phyloP scores from a whole-genome alignment of 2,113 vertebrate genomes.

The Thermophis baileyi region DNA sequence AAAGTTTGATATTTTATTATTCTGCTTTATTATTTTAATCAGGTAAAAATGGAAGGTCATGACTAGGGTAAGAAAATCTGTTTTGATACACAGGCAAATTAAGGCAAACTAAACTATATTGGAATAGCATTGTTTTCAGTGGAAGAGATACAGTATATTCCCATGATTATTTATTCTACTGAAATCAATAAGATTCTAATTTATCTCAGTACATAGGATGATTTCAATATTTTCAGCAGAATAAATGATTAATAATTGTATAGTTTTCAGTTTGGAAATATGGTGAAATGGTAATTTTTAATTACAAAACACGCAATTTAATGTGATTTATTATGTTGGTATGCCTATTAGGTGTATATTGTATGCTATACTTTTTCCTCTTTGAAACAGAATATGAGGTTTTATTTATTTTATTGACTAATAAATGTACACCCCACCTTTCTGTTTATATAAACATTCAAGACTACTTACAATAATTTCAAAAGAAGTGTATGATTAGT shows the following conservation, averaged over 20 bases:
- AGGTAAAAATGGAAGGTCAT: not conserved
- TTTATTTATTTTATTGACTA: not conserved
- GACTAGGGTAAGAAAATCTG: not conserved
- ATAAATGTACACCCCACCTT: not conserved
- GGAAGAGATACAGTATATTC: not conserved
- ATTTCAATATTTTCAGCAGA: not conserved
- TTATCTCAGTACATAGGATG: too few species aligned
- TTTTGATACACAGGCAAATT: not conserved
- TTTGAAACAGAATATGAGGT: slow-evolving; percentile 11
- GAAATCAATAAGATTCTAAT: not conserved
- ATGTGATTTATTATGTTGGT: not conserved
- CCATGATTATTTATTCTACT: not conserved
- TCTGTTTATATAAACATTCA: not conserved
- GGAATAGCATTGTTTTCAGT: not conserved
- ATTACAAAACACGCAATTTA: not conserved
- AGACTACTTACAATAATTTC: not conserved
- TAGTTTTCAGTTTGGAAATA: not conserved
- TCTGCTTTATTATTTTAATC: not conserved
- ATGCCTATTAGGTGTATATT: not conserved
- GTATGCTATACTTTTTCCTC: slow-evolving; percentile 4
- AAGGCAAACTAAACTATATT: not conserved
- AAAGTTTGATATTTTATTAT: not conserved
- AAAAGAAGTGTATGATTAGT: not conserved
- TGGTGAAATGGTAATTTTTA: not conserved
- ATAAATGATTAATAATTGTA: not conserved